Evolutionary conservation across 2,888 invertebrate genomes (phyloP).

Genomic region (Pachliopta kotzebuea): DNA sequence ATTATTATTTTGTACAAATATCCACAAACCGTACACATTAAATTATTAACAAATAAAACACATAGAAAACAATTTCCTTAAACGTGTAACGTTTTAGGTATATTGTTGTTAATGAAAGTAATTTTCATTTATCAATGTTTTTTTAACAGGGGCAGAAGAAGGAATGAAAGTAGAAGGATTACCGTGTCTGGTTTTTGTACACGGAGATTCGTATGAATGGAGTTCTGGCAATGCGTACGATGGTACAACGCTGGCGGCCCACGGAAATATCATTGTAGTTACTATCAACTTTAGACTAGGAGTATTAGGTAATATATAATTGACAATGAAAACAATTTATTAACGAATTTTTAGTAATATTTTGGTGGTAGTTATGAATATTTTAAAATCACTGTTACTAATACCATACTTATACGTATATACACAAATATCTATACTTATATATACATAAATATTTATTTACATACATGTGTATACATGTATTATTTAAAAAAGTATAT

Average conservation of each 20-base stretch:
- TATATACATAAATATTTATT: no score
- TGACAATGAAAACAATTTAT: background rate
- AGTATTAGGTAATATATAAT: conserved; percentile 85
- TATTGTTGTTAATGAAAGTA: background rate
- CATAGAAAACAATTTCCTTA: background rate
- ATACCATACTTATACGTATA: no score
- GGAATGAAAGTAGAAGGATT: conserved; percentile 78
- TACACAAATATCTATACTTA: no score
- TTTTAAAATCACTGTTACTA: no score
- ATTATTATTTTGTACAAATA: no score
- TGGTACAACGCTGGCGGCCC: conserved; percentile 95
- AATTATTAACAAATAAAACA: no score
- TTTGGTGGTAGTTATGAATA: no score
- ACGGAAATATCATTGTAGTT: conserved; percentile 93
- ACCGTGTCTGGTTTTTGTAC: conserved; percentile 93
- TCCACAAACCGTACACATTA: no score
- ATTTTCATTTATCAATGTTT: conserved; percentile 6
- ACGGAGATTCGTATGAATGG: conserved; percentile 98
- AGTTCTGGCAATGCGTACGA: conserved; percentile 98
- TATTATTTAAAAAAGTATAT: no score
- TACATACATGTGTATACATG: no score
- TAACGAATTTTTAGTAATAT: no score
- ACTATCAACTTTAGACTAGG: conserved; percentile 96
- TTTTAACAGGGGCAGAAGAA: conserved; percentile 51
- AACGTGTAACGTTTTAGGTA: background rate